phyloP scores from a whole-genome alignment of 35 echinoderm and acorn worm species.

The Amphiura filiformis region DNA sequence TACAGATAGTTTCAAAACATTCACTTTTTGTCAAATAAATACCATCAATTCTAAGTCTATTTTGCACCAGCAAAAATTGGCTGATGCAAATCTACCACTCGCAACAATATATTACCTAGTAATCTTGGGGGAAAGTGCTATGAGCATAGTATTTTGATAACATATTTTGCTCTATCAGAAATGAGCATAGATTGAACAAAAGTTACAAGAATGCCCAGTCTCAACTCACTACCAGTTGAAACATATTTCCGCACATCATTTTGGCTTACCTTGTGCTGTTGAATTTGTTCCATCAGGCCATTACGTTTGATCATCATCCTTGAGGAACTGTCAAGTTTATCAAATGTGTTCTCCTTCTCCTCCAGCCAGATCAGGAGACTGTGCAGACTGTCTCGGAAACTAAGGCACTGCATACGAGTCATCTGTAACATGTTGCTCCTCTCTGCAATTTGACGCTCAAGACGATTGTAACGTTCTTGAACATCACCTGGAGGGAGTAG shows the following conservation, averaged over 20 bases:
- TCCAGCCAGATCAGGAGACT: conserved; percentile 97
- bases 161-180: too few relatives aligned
- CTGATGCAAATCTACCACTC: too few relatives aligned
- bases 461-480: conserved; percentile 77
- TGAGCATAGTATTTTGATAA: too few relatives aligned
- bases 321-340: conserved; percentile 72
- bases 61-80: too few relatives aligned
- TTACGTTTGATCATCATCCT: conserved; percentile 82
- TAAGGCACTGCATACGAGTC: conserved; percentile 87
- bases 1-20: too few relatives aligned
- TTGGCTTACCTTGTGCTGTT: conserved; percentile 82
- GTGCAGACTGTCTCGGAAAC: conserved; percentile 86
- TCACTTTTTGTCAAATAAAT: too few relatives aligned
- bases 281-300: conserved; percentile 79
- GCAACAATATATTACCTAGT: too few relatives aligned
- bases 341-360: conserved; percentile 92
- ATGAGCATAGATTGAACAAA: too few relatives aligned
- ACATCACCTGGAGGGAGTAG: conserved; percentile 56
- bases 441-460: conserved; percentile 85
- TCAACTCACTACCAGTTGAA: background rate
- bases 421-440: conserved; percentile 92
- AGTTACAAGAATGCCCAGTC: too few relatives aligned
- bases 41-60: too few relatives aligned
- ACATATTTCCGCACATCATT: background rate
- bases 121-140: too few relatives aligned